Base-by-base conservation (phyloP, 1,140 invertebrate species). In the Neodiprion lecontei region DNA sequence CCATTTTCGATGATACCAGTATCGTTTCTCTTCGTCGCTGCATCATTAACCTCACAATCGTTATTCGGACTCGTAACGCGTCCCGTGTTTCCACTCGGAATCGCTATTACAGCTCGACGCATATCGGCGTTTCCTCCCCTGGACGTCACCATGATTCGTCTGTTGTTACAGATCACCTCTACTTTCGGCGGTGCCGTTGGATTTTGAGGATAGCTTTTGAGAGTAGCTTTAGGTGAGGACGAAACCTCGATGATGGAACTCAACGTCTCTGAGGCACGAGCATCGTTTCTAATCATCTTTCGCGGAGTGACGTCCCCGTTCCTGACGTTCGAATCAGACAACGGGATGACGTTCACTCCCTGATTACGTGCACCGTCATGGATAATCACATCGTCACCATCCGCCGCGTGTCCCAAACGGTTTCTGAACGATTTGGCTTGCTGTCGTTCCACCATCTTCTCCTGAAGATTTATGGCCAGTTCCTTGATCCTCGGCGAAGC, bases 381-480 rank as follows among this genome's bases (percentile, higher is more conserved):
- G 28, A 75, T 69, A 61, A 69, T 65, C 14, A 53, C 70, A 48
- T 72, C 10, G 1, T 40, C 28, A 3, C 28, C 28, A 4, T 40
- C 28, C 28, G 28, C 5, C 5, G 28, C 72, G 75, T 9, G 72
- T 68, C 11, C 76, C 48, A 71, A 71, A 75, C 4, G 68, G 68
- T n/a, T 69, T 17, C 23, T 28, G 2, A 40, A 10, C 48, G 70
- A 40, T 40, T 71, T 50, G 4, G 40, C 48, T 17, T 40, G 28
- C 28, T 40, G 21, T 48, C 78, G 76, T 61, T 81, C 81, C 28
- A 78, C 28, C 72, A 83, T 75, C 40, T 83, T 81, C 70, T 80
- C 80, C 72, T 83, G 79, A 9, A 81, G 76, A 68, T 80, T 79
- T 21, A 77, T 67, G 28, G 79, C 80, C 11, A 83, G 73, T 14